Percentiles rank a stretch among this genome's conserved stretches.
These are phyloP conservation scores for Anarrhichthys ocellatus DNA, from an alignment of 2,113 vertebrate species.

Conservation along the genomic window DNA sequence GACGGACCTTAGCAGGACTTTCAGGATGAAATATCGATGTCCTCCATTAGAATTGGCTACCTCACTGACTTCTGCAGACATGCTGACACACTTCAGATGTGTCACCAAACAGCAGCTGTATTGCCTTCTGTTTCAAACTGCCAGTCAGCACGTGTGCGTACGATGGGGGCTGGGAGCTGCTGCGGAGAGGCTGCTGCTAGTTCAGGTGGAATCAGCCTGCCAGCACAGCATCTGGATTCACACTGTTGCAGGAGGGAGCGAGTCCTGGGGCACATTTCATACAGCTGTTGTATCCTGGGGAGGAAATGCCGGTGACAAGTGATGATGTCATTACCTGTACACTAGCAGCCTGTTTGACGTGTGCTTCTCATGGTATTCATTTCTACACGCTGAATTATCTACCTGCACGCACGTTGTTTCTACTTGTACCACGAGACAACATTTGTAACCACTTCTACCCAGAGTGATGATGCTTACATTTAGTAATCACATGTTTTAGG, in stretches of 20 bases:
- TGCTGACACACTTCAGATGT: background rate
- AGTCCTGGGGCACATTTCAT: constrained; percentile 5
- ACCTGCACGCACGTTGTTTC: background rate
- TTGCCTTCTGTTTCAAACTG: background rate
- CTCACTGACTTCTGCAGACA: background rate
- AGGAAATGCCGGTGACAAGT: constrained; percentile 8
- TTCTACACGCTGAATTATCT: background rate
- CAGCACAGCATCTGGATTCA: constrained; percentile 48
- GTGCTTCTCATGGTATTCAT: background rate
- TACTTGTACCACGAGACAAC: background rate
- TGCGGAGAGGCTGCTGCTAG: too few species aligned
- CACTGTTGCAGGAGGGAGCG: background rate
- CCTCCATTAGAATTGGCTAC: background rate
- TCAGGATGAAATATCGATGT: background rate
- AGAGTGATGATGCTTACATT: too few species aligned
- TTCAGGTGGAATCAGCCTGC: constrained; percentile 48
- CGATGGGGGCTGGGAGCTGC: constrained; percentile 7
- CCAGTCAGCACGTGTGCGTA: background rate
- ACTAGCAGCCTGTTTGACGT: background rate
- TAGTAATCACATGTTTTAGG: too few species aligned
- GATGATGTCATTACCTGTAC: constrained; percentile 14
- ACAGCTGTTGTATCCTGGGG: constrained; percentile 66
- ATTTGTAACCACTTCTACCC: too few species aligned
- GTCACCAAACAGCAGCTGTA: background rate
- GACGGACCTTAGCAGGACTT: background rate